Evolutionary conservation across 2,888 invertebrate species (phyloP), one percentile per base, ranked within the genome.

Genomic region (Hirudinaria manillensis): DNA sequence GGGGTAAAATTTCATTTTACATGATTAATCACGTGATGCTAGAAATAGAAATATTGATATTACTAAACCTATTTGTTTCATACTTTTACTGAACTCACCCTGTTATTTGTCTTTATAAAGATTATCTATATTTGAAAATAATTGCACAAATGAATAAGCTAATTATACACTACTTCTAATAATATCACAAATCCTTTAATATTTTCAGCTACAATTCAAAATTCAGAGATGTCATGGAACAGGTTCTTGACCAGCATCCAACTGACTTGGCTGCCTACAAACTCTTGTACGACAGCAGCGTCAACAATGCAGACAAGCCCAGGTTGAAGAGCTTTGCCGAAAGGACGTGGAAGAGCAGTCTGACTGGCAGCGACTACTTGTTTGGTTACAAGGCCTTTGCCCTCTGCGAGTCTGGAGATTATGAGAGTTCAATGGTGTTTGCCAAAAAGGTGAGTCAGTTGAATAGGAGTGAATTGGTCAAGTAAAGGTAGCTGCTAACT

Each of bases 341-440:
- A 27, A 80, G 87, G 55, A 81, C 83, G 72, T 88, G 87, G 87
- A 82, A 83, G 36, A 75, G 80, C 7, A 78, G 78, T 32, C 80
- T 81, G 77, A 87, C 87, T 1, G 82, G 86, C 27, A 86, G 87
- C 81, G 84, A 34, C 32, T 87, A 87, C 79, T 80, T 88, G 36
- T 82, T 85, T 75, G 87, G 87, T 24, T 87, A 88, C 87, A 83
- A 85, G 78, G 86, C 88, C 0, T 88, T 88, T 82, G 88, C 87
- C 0, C 80, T 87, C 70, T 87, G 86, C 78, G 88, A 88, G 81
- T 86, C 85, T 38, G 85, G 84, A 65, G 76, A 84, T 65, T 86
- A 85, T 76, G 80, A 80, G 2, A 80, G 83, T 72, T 86, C 86
- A 6, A 86, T 86, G 79, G 80, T 80, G 72, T 80, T 83, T n/a